phyloP scores from a whole-genome alignment of 2,888 invertebrate species.

The Alloplasta piceator region DNA sequence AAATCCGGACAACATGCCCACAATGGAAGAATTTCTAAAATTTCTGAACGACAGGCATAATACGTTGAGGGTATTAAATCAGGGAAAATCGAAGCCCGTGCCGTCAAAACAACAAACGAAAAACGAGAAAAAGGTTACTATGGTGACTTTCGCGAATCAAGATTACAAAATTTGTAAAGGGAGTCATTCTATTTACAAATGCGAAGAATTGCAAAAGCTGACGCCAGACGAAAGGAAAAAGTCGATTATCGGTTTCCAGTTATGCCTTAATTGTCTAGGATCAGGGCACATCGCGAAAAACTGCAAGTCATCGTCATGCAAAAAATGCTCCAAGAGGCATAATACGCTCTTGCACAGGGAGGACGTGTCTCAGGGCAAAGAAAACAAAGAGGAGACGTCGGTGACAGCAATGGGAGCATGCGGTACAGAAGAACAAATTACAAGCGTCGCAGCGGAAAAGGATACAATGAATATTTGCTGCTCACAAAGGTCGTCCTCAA shows the following conservation, averaged over 20 bases:
- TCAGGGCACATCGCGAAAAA: not conserved
- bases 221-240: not conserved
- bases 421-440: too few species aligned
- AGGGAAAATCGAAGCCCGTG: too few species aligned
- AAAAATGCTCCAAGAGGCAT: not conserved
- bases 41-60: not conserved
- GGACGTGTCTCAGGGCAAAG: too few species aligned
- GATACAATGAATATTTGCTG: too few species aligned
- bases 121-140: not conserved
- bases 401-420: not conserved
- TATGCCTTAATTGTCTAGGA: not conserved
- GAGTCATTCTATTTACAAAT: not conserved
- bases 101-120: too few species aligned
- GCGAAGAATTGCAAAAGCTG: not conserved
- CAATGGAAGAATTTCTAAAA: not conserved
- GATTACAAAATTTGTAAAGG: not conserved
- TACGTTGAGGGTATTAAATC: not conserved
- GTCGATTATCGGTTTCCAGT: not conserved
- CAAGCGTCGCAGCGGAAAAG: not conserved
- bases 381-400: not conserved
- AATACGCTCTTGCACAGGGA: not conserved
- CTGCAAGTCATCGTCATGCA: not conserved
- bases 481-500: too few species aligned
- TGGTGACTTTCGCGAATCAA: too few species aligned
- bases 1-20: not conserved